A percentile compares a stretch with the other conserved stretches of the same genome.
These are phyloP conservation scores for Brenthis ino DNA, from an alignment of 2,888 invertebrate species.

Conservation along the genomic window DNA sequence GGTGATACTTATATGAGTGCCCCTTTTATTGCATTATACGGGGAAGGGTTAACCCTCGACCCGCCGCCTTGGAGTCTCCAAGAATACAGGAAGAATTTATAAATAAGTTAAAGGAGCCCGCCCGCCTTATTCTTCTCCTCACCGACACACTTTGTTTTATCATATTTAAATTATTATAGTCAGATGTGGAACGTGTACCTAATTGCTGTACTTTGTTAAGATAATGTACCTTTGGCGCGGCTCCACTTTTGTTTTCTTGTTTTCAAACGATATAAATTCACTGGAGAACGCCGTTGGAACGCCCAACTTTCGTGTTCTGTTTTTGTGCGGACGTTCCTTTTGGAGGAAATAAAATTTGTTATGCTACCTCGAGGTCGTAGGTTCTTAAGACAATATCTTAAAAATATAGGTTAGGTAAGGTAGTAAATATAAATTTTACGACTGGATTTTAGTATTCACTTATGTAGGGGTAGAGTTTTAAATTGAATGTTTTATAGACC, in stretches of 20 bases:
- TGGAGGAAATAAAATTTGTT: conserved; percentile 71
- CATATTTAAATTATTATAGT: conserved; percentile 83
- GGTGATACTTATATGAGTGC: conserved; percentile 80
- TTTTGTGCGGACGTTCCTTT: conserved; percentile 74
- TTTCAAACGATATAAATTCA: conserved; percentile 77
- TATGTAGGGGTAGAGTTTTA: no score
- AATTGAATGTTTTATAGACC: no score
- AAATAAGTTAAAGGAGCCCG: conserved; percentile 74
- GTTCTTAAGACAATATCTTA: conserved; percentile 53
- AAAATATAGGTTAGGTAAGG: neutral
- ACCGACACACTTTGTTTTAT: conserved; percentile 79
- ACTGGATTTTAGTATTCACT: no score
- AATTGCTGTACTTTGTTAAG: conserved; percentile 83
- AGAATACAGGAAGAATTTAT: conserved; percentile 73
- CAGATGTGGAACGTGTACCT: conserved; percentile 83
- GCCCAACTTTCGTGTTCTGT: conserved; percentile 76
- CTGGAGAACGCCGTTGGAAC: conserved; percentile 64
- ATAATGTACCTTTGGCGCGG: conserved; percentile 82
- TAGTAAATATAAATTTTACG: no score
- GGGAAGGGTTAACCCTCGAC: conserved; percentile 68
- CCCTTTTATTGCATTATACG: conserved; percentile 81
- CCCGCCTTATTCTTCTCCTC: conserved; percentile 75
- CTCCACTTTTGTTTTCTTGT: conserved; percentile 82
- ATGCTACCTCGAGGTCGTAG: conserved; percentile 62
- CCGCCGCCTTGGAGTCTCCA: conserved; percentile 57